Percentiles rank a stretch among this genome's conserved stretches.
phyloP scores from a whole-genome alignment of 2,888 invertebrate species.

The Ophion ventricosus region DNA sequence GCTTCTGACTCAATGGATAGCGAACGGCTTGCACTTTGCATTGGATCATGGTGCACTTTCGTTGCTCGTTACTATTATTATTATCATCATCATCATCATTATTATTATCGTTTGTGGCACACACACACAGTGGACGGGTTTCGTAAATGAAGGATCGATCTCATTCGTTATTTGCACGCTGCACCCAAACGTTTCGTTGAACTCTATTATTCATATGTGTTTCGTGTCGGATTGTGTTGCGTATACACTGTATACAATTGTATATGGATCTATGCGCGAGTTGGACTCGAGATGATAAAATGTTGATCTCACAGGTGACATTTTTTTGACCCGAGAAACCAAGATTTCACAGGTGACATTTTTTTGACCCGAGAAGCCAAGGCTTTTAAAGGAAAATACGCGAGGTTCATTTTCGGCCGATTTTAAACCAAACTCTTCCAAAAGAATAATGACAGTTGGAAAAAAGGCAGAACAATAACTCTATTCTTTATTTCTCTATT shows the following conservation, averaged over 20 bases:
- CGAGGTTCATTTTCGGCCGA: not conserved
- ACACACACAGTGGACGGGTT: slow-evolving; percentile 72
- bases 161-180: slow-evolving; percentile 80
- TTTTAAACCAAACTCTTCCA: not conserved
- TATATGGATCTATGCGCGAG: slow-evolving; percentile 25
- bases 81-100: slow-evolving; percentile 38
- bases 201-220: slow-evolving; percentile 78
- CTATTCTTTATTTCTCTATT: no score
- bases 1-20: slow-evolving; percentile 60
- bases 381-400: not conserved
- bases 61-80: slow-evolving; percentile 70
- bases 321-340: not conserved
- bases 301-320: not conserved
- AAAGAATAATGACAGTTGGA: not conserved
- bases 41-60: slow-evolving; percentile 72
- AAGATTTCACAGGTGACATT: not conserved
- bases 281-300: not conserved
- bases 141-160: slow-evolving; percentile 31
- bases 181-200: slow-evolving; percentile 81
- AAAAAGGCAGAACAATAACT: no score
- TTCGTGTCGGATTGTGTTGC: slow-evolving; percentile 78
- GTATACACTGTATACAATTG: slow-evolving; percentile 8
- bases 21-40: slow-evolving; percentile 69
- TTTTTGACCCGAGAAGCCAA: not conserved
- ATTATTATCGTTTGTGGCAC: slow-evolving; percentile 59